Percentiles rank a stretch among this genome's conserved stretches.
Conservation (phyloP, 2,113 vertebrate genomes). For the Pipra filicauda region DNA sequence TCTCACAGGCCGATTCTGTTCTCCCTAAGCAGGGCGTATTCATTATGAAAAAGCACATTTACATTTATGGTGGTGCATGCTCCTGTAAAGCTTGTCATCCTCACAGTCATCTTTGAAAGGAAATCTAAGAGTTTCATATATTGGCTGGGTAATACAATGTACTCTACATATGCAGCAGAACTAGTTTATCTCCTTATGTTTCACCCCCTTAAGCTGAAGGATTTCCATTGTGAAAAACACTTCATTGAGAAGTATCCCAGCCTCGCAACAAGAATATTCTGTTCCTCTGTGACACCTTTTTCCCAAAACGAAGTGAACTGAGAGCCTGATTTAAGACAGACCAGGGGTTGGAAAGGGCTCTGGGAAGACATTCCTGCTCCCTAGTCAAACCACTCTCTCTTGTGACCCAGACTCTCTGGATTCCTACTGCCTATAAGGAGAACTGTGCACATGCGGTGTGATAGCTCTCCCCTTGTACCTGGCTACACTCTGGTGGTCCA, state of each 20-base stretch:
- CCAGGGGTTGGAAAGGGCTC: background rate
- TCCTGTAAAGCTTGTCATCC: constrained; percentile 25
- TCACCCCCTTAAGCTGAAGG: background rate
- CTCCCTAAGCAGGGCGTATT: constrained; percentile 55
- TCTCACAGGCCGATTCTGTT: constrained; percentile 78
- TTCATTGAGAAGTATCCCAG: background rate
- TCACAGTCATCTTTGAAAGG: constrained; percentile 32
- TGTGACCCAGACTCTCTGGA: accelerated
- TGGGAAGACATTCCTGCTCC: background rate
- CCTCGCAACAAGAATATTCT: background rate
- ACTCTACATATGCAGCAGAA: constrained; percentile 41
- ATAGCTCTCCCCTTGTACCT: background rate
- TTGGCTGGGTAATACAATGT: background rate
- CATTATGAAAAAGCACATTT: background rate
- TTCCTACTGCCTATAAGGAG: background rate
- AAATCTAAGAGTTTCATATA: constrained; percentile 8
- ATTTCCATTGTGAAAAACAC: background rate
- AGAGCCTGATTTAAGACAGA: background rate
- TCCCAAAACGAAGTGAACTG: background rate
- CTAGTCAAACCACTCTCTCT: background rate
- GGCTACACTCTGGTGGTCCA: background rate
- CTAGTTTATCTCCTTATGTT: background rate
- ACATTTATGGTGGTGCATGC: background rate
- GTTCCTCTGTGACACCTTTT: background rate
- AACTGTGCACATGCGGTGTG: background rate